Evolutionary conservation across 2,113 vertebrate genomes (phyloP).

Genomic region (Noctilio leporinus): DNA sequence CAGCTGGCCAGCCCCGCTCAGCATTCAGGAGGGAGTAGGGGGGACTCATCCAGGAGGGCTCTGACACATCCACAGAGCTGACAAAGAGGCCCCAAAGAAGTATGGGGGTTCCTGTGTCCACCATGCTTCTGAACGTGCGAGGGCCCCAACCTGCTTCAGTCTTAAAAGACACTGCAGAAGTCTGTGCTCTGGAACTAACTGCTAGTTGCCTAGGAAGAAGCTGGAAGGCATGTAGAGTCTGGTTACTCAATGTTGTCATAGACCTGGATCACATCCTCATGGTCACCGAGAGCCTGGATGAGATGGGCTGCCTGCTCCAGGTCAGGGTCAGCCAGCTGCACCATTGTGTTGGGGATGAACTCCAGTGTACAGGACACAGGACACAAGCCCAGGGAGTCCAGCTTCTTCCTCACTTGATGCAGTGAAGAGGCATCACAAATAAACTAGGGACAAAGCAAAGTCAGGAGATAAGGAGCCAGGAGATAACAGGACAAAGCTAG

Average conservation of each 20-base stretch:
- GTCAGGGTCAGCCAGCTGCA: constrained; percentile 76
- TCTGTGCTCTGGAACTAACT: neutral
- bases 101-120: neutral
- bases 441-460: constrained; percentile 78
- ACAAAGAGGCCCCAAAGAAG: neutral
- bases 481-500: neutral
- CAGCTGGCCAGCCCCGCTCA: neutral
- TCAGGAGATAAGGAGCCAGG: neutral
- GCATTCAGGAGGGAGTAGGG: neutral
- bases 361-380: constrained; percentile 78
- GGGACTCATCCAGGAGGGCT: neutral
- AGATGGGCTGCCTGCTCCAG: constrained; percentile 79
- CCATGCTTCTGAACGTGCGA: neutral
- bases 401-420: constrained; percentile 76
- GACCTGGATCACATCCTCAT: constrained; percentile 82
- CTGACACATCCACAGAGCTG: neutral
- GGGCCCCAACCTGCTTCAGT: neutral
- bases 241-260: constrained; percentile 87
- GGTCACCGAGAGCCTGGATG: constrained; percentile 79
- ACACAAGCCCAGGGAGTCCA: constrained; percentile 80
- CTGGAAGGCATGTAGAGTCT: accelerated
- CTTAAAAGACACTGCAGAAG: neutral
- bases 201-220: neutral
- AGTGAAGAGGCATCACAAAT: constrained; percentile 81
- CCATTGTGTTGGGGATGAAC: constrained; percentile 78